Conservation (phyloP, 2,113 vertebrate genomes). For the Acrocephalus kingi region DNA sequence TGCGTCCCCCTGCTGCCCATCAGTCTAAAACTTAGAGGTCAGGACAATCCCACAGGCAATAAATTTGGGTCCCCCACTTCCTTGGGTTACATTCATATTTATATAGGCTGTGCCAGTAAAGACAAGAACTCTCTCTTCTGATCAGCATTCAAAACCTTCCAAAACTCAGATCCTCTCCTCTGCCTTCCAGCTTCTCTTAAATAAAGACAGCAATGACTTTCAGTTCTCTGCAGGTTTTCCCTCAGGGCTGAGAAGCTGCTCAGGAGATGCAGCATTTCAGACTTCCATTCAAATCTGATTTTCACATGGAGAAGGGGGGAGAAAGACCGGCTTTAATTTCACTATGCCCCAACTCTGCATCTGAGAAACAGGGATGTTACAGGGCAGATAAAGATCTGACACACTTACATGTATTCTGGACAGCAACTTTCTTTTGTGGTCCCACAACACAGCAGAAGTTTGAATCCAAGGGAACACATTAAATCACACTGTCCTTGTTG, state of each 20-base stretch:
- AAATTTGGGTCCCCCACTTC: neutral
- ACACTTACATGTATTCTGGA: neutral
- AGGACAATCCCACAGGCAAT: neutral
- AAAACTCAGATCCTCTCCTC: neutral
- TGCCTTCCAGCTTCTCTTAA: neutral
- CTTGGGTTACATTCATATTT: neutral
- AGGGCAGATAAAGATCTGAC: neutral
- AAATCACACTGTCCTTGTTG: conserved; percentile 49
- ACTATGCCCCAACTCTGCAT: neutral
- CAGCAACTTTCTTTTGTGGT: conserved; percentile 2
- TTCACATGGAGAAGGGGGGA: neutral
- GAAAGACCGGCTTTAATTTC: neutral
- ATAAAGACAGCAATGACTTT: neutral
- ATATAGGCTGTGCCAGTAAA: neutral
- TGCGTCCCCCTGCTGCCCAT: neutral
- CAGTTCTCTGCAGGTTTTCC: neutral
- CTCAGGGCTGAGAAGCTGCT: neutral
- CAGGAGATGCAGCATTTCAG: neutral
- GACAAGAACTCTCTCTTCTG: neutral
- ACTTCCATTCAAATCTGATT: neutral
- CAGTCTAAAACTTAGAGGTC: neutral
- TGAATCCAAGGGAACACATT: conserved; percentile 10
- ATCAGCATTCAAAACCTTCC: neutral
- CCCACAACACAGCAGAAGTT: neutral
- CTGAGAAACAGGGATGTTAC: neutral